Conservation (phyloP, 2,888 invertebrate genomes). For the Cryptocephalus primarius region DNA sequence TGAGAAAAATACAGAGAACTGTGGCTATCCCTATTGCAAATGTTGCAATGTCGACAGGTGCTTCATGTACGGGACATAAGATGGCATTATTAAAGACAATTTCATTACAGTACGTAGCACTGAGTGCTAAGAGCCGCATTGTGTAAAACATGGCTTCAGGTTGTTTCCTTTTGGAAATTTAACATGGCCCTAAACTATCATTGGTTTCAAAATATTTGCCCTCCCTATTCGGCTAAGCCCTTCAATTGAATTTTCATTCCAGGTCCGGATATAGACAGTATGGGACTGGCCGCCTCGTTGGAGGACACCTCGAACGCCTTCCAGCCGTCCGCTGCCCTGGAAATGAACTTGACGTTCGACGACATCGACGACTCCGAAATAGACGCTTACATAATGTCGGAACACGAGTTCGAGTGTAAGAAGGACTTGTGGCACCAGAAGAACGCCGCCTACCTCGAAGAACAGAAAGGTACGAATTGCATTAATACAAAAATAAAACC, state of each 20-base stretch:
- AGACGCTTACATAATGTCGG: slow-evolving; percentile 72
- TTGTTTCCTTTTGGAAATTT: no score
- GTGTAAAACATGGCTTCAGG: no score
- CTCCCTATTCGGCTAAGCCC: no score
- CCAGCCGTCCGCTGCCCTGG: slow-evolving; percentile 14
- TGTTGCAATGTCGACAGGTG: no score
- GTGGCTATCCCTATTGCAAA: no score
- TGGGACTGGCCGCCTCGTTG: slow-evolving; percentile 56
- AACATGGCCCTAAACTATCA: no score
- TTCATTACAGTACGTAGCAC: no score
- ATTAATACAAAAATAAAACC: background rate
- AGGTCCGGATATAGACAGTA: slow-evolving; percentile 66
- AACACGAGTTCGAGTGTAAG: slow-evolving; percentile 72
- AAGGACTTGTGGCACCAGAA: slow-evolving; percentile 76
- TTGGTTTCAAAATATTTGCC: no score
- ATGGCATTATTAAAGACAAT: no score
- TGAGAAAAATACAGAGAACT: no score
- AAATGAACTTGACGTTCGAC: slow-evolving; percentile 39
- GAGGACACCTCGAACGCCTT: slow-evolving; percentile 36
- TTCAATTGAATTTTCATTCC: slow-evolving; percentile 13
- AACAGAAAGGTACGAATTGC: slow-evolving; percentile 55
- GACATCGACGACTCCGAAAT: slow-evolving; percentile 85
- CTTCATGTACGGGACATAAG: no score
- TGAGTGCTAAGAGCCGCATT: no score
- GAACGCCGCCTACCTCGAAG: slow-evolving; percentile 77